These are phyloP conservation scores for Ectemnius lituratus DNA, from an alignment of 2,888 invertebrate genomes.

Conservation along the genomic window DNA sequence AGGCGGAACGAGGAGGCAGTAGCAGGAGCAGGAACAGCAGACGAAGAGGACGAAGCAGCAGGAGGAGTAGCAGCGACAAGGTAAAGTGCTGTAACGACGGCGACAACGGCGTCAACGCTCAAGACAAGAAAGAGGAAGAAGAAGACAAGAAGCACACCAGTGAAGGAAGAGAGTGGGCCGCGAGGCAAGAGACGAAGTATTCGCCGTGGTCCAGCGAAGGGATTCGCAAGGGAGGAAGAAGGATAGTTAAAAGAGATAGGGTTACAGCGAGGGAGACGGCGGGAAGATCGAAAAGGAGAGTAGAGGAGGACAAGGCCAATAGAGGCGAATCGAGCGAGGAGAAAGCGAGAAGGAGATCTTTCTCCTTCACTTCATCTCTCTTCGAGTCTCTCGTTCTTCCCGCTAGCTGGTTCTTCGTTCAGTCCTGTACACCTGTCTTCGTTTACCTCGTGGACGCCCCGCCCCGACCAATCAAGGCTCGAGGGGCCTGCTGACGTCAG, in stretches of 20 bases:
- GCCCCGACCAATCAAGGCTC: slow-evolving; percentile 73
- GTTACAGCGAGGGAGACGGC: background rate
- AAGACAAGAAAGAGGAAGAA: slow-evolving; percentile 42
- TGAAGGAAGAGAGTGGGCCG: slow-evolving; percentile 11
- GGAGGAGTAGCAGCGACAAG: slow-evolving; percentile 47
- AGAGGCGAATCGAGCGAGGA: slow-evolving; percentile 53
- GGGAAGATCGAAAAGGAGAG: slow-evolving; percentile 14
- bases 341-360: slow-evolving; percentile 49
- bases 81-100: slow-evolving; percentile 49
- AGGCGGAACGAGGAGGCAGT: slow-evolving; percentile 3
- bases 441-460: slow-evolving; percentile 68
- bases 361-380: slow-evolving; percentile 21
- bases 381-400: slow-evolving; percentile 11
- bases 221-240: slow-evolving; percentile 9
- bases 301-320: slow-evolving; percentile 40
- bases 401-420: slow-evolving; percentile 33
- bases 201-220: slow-evolving; percentile 3
- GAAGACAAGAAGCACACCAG: slow-evolving; percentile 13
- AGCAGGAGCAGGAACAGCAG: slow-evolving; percentile 24
- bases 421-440: slow-evolving; percentile 70
- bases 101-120: slow-evolving; percentile 53
- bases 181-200: background rate
- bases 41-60: slow-evolving; percentile 20
- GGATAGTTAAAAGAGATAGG: slow-evolving; percentile 20
- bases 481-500: slow-evolving; percentile 67